Base-by-base conservation (phyloP, 2,113 vertebrate genomes). In the Dasyprocta punctata region DNA sequence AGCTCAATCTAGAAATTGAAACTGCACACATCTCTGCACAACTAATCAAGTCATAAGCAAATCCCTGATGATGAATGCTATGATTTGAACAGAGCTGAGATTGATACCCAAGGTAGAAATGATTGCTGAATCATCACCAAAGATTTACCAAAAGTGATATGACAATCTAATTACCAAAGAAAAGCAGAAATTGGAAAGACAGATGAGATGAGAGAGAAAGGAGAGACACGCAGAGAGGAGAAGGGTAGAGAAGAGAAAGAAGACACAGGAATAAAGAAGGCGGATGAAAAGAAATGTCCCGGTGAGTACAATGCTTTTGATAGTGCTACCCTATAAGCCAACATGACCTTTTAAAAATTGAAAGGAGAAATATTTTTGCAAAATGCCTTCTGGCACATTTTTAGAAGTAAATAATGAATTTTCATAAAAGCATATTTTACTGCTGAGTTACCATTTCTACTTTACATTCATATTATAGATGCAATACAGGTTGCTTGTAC, bases 391-490 rank as follows among this genome's bases (percentile, higher is more conserved):
- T 94, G 33, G 67, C 5, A 63, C 13, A 88, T 22, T 65, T 86
- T 13, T 54, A 67, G 0, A 54, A 54, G 26, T 52, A 94, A 94
- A 92, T 87, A 80, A 90, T 60, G 19, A 20, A 81, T 93, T 73
- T 84, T 60, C 89, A 3, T 11, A 16, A 71, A 75, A 93, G 41
- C 11, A 63, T 61, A 52, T 56, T 96, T 95, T 90, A 49, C 26
- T 61, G 5, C 17, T 77, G 33, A 90, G 22, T 67, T 95, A 52
- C 30, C 26, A 69, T 54, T 90, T 85, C 52, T 71, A 33, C 54
- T 95, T 94, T 81, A n/a, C 36, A 82, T 84, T 95, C 77, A 90
- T 17, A 56, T 33, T 73, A 83, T 73, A 69, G 54, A 94, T 65
- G 24, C 9, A 49, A 60, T 75, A 14, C 56, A 82, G 13, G 60